A percentile compares a stretch with the other conserved stretches of the same genome.
Evolutionary conservation across 2,113 vertebrate species (phyloP).

Genomic region (Chaenogobius annularis): DNA sequence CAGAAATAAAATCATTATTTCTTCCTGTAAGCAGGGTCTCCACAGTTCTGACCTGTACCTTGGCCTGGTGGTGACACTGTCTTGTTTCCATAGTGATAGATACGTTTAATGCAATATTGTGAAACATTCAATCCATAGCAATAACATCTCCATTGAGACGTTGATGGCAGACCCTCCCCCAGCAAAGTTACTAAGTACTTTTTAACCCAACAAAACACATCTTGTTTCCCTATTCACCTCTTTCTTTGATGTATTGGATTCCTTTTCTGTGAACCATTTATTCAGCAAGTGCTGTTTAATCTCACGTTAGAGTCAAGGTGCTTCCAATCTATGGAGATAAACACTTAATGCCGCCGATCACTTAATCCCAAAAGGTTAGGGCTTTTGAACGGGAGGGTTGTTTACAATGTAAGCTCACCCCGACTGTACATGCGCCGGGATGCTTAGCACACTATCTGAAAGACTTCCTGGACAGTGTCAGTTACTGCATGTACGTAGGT

Average conservation of each 20-base stretch:
- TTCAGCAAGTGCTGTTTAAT: constrained; percentile 26
- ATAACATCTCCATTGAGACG: too few species aligned
- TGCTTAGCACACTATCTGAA: constrained; percentile 39
- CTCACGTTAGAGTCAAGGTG: constrained; percentile 41
- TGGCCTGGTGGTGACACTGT: background rate
- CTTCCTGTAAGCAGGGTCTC: too few species aligned
- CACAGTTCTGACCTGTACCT: background rate
- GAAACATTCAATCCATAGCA: background rate
- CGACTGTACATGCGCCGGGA: constrained; percentile 41
- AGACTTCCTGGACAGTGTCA: constrained; percentile 23
- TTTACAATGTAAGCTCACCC: constrained; percentile 51
- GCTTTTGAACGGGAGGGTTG: constrained; percentile 38
- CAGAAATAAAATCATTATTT: too few species aligned
- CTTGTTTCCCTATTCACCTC: constrained; percentile 8
- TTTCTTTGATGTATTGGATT: background rate
- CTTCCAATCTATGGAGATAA: constrained; percentile 51
- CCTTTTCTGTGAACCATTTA: constrained; percentile 16
- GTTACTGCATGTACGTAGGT: constrained; percentile 34
- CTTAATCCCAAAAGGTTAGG: constrained; percentile 64
- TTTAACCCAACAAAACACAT: constrained; percentile 1
- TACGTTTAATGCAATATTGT: background rate
- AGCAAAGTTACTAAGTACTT: background rate
- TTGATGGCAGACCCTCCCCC: background rate
- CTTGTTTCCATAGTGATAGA: background rate
- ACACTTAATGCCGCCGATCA: constrained; percentile 59